A percentile compares a stretch with the other conserved stretches of the same genome.
Conservation (phyloP, 2,113 vertebrate genomes). For the Dasyornis broadbenti region DNA sequence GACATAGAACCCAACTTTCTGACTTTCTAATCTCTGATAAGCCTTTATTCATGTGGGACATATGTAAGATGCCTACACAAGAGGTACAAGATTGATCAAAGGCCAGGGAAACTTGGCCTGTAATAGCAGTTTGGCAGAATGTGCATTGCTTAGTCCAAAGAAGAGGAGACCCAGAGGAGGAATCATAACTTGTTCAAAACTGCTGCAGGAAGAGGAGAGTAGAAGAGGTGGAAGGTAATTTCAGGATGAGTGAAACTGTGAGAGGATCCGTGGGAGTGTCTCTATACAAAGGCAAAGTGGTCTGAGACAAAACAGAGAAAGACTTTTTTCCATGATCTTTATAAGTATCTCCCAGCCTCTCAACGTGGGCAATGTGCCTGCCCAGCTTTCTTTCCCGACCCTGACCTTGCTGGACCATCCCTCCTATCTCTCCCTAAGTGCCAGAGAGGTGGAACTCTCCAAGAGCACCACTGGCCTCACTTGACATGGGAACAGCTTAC, state of each 20-base stretch:
- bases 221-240: neutral
- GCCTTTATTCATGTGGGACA: neutral
- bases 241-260: neutral
- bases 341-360: neutral
- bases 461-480: neutral
- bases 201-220: neutral
- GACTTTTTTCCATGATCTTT: neutral
- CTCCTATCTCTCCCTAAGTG: neutral
- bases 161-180: neutral
- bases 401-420: neutral
- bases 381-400: neutral
- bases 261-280: neutral
- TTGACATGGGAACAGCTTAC: neutral
- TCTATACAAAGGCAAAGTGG: neutral
- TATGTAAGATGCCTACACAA: neutral
- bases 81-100: neutral
- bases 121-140: neutral
- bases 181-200: neutral
- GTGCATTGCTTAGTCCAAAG: neutral
- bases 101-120: neutral
- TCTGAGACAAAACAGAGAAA: neutral
- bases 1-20: neutral
- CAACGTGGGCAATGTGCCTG: neutral
- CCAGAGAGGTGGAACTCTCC: rapidly evolving
- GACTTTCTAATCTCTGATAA: neutral